Percentiles rank a stretch among this genome's conserved stretches.
These are phyloP conservation scores for Sepiola atlantica DNA, from an alignment of 2,888 invertebrate genomes.

Conservation along the genomic window DNA sequence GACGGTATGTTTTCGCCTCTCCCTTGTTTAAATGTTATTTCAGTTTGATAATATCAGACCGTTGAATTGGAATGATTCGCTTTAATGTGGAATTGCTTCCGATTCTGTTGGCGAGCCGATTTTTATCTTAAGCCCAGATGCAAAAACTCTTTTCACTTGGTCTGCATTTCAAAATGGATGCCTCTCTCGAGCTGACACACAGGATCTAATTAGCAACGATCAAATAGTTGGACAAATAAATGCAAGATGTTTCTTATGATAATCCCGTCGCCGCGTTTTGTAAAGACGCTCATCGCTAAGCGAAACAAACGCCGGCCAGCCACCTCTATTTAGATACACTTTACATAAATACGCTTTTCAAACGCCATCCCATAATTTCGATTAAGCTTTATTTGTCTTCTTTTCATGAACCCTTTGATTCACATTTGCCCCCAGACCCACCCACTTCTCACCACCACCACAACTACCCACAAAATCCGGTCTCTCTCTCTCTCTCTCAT, in stretches of 20 bases:
- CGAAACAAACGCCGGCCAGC: not conserved
- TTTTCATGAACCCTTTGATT: too few species aligned
- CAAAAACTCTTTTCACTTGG: conserved; percentile 6
- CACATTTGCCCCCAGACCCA: too few species aligned
- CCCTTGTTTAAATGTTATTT: not conserved
- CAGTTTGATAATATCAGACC: not conserved
- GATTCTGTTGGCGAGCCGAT: not conserved
- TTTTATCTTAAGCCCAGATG: conserved; percentile 23
- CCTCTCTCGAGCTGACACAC: not conserved
- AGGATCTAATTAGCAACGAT: not conserved
- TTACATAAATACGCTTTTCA: not conserved
- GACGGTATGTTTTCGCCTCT: not conserved
- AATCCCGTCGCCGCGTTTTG: not conserved
- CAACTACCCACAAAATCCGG: too few species aligned
- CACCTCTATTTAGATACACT: not conserved
- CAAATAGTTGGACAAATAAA: conserved; percentile 21
- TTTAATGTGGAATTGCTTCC: not conserved
- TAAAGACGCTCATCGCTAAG: not conserved
- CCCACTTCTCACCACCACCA: too few species aligned
- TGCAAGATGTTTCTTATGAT: not conserved
- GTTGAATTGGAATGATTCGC: not conserved
- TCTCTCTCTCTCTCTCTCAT: too few species aligned
- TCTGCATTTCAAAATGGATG: not conserved
- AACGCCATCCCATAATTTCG: not conserved
- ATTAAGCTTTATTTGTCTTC: not conserved